Percentiles rank a stretch among this genome's conserved stretches.
These are phyloP conservation scores for Tribolium madens DNA, from an alignment of 1,140 invertebrate species.

Conservation along the genomic window DNA sequence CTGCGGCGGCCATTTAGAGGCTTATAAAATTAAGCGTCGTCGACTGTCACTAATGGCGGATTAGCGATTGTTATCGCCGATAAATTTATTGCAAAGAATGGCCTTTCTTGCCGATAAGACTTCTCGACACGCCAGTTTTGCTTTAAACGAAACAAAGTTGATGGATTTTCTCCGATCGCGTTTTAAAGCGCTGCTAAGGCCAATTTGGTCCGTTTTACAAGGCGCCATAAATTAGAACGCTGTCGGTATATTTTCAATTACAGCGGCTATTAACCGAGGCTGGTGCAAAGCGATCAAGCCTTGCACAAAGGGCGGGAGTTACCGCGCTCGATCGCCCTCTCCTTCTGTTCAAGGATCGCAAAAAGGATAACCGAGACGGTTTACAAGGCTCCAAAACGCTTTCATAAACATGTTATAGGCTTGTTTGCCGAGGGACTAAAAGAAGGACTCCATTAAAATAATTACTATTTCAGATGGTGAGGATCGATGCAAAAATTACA, in stretches of 20 bases:
- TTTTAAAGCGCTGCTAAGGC: not conserved
- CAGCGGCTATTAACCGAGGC: constrained; percentile 44
- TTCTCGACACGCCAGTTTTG: not conserved
- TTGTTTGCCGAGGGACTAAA: constrained; percentile 38
- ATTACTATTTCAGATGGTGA: constrained; percentile 33
- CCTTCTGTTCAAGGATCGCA: not conserved
- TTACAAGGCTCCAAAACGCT: constrained; percentile 32
- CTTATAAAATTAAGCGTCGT: not conserved
- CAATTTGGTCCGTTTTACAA: constrained; percentile 31
- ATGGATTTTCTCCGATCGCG: not conserved
- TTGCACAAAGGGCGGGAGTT: constrained; percentile 1
- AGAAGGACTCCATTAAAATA: constrained; percentile 43
- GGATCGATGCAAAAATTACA: constrained; percentile 14
- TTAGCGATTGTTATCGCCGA: not conserved
- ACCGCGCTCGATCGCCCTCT: not conserved
- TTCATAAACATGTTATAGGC: constrained; percentile 44
- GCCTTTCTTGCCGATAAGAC: not conserved
- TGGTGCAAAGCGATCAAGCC: constrained; percentile 38
- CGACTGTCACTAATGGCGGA: not conserved
- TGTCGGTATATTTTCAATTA: constrained; percentile 49
- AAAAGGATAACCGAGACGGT: not conserved
- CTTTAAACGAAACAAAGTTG: not conserved
- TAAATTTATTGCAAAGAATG: not conserved
- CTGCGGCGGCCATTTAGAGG: not conserved
- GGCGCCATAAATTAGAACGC: constrained; percentile 33